Conservation (phyloP, 2,797 vertebrate genomes). For the Sebastes matsubarae region DNA sequence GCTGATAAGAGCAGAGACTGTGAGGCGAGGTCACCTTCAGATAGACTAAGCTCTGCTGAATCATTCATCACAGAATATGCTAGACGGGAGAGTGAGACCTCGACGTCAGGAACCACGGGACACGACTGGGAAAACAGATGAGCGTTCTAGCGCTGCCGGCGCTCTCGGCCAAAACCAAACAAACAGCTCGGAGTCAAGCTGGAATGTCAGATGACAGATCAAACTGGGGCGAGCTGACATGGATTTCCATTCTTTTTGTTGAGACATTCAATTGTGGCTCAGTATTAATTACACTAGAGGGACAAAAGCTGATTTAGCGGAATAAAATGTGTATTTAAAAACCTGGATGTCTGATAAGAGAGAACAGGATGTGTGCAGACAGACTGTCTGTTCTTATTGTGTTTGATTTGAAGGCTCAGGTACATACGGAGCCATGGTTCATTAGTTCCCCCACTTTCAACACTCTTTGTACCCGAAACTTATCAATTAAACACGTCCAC, state of each 20-base stretch:
- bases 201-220: background rate
- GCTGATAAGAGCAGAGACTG: constrained; percentile 39
- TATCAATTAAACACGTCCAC: background rate
- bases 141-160: background rate
- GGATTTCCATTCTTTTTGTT: background rate
- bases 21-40: constrained; percentile 60
- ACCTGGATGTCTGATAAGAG: background rate
- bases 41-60: constrained; percentile 44
- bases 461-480: background rate
- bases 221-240: background rate
- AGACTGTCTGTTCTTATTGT: background rate
- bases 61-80: constrained; percentile 53
- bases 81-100: constrained; percentile 33
- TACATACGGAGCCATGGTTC: background rate
- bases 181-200: constrained; percentile 1
- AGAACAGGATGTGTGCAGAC: no score
- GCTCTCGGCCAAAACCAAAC: background rate
- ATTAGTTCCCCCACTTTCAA: background rate
- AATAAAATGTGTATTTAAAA: background rate
- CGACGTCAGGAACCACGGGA: constrained; percentile 1
- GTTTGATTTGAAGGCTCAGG: background rate
- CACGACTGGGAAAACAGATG: constrained; percentile 10
- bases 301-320: no score
- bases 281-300: background rate
- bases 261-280: background rate